phyloP scores from a whole-genome alignment of 2,888 invertebrate genomes.

The Pycnomerus fuliginosus region DNA sequence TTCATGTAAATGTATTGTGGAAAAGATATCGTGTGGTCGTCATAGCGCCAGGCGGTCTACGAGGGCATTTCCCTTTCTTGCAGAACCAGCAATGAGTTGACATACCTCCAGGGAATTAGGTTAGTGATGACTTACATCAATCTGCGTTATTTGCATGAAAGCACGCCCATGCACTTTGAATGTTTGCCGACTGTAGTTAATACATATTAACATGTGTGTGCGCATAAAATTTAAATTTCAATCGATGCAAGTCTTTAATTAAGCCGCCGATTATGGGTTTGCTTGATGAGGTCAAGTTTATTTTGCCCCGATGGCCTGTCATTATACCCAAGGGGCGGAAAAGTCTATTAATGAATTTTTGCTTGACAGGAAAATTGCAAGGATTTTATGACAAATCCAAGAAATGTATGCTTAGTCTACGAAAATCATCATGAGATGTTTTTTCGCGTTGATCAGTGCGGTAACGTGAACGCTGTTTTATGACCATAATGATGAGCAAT shows the following conservation, averaged over 20 bases:
- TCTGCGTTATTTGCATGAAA: slow-evolving; percentile 21
- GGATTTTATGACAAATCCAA: too few relatives aligned
- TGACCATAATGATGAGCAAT: too few relatives aligned
- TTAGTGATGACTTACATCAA: slow-evolving; percentile 10
- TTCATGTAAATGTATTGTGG: slow-evolving; percentile 12
- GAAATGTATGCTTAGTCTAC: too few relatives aligned
- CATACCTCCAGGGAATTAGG: slow-evolving; percentile 9
- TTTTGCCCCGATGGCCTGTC: slow-evolving; percentile 6
- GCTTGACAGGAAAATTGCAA: too few relatives aligned
- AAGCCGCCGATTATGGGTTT: slow-evolving; percentile 18
- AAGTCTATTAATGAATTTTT: too few relatives aligned
- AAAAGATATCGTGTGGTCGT: slow-evolving; percentile 22
- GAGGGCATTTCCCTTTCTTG: slow-evolving; percentile 14
- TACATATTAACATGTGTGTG: slow-evolving; percentile 15
- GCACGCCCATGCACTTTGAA: slow-evolving; percentile 33
- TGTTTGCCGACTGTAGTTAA: slow-evolving; percentile 23
- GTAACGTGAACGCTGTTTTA: too few relatives aligned
- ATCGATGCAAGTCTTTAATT: slow-evolving; percentile 19
- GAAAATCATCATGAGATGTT: too few relatives aligned
- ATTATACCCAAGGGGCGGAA: too few relatives aligned
- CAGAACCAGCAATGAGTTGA: slow-evolving; percentile 8
- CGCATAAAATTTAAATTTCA: slow-evolving; percentile 24
- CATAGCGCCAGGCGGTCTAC: slow-evolving; percentile 24
- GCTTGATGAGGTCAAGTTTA: slow-evolving; percentile 12
- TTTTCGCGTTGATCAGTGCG: too few relatives aligned